Percentiles rank a stretch among this genome's conserved stretches.
These are phyloP conservation scores for Brachionus rubens DNA, from an alignment of 1,140 invertebrate genomes.

Conservation along the genomic window DNA sequence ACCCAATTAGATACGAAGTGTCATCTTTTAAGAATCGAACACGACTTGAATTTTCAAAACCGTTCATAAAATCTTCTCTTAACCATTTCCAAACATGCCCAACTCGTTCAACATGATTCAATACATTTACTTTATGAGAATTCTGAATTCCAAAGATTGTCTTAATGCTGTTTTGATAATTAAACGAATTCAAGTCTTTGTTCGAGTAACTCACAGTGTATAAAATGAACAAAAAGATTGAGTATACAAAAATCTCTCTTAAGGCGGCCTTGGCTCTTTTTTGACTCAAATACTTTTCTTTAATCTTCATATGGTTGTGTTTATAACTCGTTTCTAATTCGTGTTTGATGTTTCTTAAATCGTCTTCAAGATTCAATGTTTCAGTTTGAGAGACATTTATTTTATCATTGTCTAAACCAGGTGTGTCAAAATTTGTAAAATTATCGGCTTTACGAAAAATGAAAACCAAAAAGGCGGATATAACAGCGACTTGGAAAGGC, in stretches of 20 bases:
- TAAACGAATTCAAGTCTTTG: conserved; percentile 51
- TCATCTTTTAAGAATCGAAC: conserved; percentile 62
- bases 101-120: too few relatives aligned
- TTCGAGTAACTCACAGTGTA: conserved; percentile 24
- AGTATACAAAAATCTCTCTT: conserved; percentile 56
- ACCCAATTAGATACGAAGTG: conserved; percentile 64
- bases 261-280: not conserved
- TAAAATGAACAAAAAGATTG: not conserved
- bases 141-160: conserved; percentile 54
- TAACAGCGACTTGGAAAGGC: conserved; percentile 64
- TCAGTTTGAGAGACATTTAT: too few relatives aligned
- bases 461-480: conserved; percentile 55
- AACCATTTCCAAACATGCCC: too few relatives aligned
- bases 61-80: too few relatives aligned
- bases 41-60: too few relatives aligned
- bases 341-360: too few relatives aligned
- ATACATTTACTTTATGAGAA: not conserved
- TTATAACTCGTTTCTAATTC: conserved; percentile 51
- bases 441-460: conserved; percentile 49
- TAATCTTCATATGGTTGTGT: conserved; percentile 50
- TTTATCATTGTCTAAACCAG: too few relatives aligned
- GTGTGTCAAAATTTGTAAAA: conserved; percentile 61
- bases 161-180: conserved; percentile 59
- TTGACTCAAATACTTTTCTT: conserved; percentile 38
- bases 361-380: too few relatives aligned